Conservation (phyloP, 2,797 vertebrate species). For the Oryzias dopingdopingensis region DNA sequence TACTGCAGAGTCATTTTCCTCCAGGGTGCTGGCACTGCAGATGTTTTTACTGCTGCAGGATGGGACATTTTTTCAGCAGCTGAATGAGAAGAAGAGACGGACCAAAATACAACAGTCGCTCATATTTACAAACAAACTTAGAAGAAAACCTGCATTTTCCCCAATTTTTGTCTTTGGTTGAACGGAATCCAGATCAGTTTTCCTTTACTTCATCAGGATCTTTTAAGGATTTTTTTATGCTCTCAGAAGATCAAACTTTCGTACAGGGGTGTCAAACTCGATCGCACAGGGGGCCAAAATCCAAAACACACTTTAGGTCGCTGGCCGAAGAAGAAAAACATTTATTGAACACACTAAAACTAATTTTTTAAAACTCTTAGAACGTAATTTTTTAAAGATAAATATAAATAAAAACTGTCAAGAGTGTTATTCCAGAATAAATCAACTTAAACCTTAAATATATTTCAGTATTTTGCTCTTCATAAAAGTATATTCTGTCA, state of each 20-base stretch:
- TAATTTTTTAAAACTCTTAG: no score
- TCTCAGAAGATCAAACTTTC: conserved; percentile 12
- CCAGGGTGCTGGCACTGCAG: conserved; percentile 55
- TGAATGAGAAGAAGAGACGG: conserved; percentile 44
- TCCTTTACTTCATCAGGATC: neutral
- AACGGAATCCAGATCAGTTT: conserved; percentile 6
- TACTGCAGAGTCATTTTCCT: conserved; percentile 55
- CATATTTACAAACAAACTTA: conserved; percentile 27
- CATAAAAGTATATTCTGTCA: no score
- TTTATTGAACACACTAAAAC: no score
- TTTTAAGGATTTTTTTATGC: conserved; percentile 12
- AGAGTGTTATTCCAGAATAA: no score
- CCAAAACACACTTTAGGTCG: no score
- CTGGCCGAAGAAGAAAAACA: no score
- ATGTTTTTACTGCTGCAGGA: conserved; percentile 55
- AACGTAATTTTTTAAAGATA: no score
- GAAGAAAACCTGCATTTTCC: no score
- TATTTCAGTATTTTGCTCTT: no score
- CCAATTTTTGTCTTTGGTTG: conserved; percentile 4
- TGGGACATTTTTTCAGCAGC: conserved; percentile 57
- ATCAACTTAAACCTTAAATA: no score
- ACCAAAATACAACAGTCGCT: conserved; percentile 50
- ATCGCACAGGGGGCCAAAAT: no score
- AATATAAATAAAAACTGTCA: no score
- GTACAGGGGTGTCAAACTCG: neutral